A percentile compares a stretch with the other conserved stretches of the same genome.
Conservation (phyloP, 2,113 vertebrate genomes). For the Anser cygnoides region DNA sequence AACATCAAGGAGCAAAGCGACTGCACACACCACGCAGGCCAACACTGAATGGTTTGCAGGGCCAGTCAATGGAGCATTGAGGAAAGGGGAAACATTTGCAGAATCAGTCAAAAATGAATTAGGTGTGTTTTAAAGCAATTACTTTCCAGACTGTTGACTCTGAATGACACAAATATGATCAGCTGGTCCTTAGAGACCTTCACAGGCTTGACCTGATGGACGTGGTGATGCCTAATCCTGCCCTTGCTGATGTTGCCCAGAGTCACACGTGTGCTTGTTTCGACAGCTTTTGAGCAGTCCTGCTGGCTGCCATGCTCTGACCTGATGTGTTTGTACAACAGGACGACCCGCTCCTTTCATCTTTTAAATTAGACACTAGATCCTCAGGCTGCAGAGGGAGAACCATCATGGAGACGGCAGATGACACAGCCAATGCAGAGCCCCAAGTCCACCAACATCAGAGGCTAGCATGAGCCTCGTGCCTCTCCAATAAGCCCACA, state of each 20-base stretch:
- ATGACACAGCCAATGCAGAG: background rate
- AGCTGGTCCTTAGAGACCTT: background rate
- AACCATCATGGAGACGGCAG: background rate
- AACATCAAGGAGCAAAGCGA: constrained; percentile 39
- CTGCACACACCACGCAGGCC: background rate
- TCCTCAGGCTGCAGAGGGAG: background rate
- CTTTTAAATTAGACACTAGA: background rate
- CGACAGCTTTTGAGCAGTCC: background rate
- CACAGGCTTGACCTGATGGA: background rate
- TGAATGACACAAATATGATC: background rate
- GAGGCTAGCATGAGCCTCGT: background rate
- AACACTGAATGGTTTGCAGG: background rate
- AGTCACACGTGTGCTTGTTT: rapidly evolving
- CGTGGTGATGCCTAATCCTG: background rate
- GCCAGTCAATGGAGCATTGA: background rate
- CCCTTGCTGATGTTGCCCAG: background rate
- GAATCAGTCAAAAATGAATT: background rate
- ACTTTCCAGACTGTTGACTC: constrained; percentile 39
- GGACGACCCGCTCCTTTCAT: background rate
- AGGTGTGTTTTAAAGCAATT: constrained; percentile 28
- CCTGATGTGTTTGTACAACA: rapidly evolving
- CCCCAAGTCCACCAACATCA: background rate
- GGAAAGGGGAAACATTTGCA: constrained; percentile 16
- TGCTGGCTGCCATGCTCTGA: background rate
- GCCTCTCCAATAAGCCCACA: background rate